These are phyloP conservation scores for Hippopotamyrus pictus DNA, from an alignment of 2,797 vertebrate species.

Conservation along the genomic window DNA sequence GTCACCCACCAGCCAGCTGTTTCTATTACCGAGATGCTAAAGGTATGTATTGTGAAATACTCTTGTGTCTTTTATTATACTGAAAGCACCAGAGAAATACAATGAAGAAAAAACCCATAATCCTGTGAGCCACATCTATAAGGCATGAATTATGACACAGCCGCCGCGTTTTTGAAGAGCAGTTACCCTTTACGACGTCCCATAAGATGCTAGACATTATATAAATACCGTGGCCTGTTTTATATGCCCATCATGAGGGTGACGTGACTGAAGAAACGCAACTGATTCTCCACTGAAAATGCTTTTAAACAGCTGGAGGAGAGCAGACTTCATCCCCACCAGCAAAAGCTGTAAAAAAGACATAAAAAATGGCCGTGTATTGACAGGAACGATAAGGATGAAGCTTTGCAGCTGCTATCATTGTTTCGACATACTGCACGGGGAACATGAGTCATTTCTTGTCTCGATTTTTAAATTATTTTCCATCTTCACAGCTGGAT, in stretches of 20 bases:
- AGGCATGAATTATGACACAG: neutral
- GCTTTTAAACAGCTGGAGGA: neutral
- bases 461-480: neutral
- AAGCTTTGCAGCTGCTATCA: neutral
- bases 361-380: neutral
- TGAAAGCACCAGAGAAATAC: neutral
- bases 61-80: neutral
- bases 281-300: neutral
- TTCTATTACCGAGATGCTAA: neutral
- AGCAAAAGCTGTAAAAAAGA: neutral
- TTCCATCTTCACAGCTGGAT: neutral
- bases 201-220: conserved; percentile 5
- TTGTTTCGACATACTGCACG: neutral
- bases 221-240: neutral
- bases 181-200: conserved; percentile 3
- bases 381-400: neutral
- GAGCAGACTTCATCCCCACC: neutral
- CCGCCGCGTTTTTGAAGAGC: neutral
- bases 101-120: neutral
- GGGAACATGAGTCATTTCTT: neutral
- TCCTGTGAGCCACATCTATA: neutral
- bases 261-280: neutral
- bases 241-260: conserved; percentile 3
- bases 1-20: neutral
- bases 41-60: neutral